Evolutionary conservation across 2,888 invertebrate species (phyloP), one percentile per base, ranked within the genome.

Genomic region (Tetragonisca angustula): DNA sequence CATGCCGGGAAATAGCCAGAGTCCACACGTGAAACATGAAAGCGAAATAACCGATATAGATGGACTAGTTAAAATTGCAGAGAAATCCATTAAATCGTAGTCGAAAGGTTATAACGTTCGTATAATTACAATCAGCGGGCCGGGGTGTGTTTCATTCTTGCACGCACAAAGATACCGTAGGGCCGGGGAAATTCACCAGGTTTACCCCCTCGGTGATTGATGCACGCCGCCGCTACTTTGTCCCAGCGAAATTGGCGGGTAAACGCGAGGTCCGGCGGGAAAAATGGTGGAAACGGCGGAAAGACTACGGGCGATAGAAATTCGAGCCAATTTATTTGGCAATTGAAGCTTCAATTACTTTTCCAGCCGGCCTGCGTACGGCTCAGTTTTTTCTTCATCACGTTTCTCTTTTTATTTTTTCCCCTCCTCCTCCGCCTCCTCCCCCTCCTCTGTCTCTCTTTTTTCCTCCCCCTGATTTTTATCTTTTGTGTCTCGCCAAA

Each of bases 301-400:
- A 69, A 77, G 52, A 52, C 50, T 24, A 43, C 43, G 43, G 24
- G 56, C 74, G 83, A 87, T 90, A 83, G 86, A 92, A 91, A 88
- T 90, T 88, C 89, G 76, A 88, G 84, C 86, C 90, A 88, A 89
- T 91, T 89, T 89, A 88, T 89, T 89, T 85, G 86, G 82, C 91
- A 90, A 92, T 92, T 89, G 89, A 87, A 89, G 90, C 87, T 85
- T 89, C 89, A 89, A 91, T 91, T 89, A 91, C 90, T 90, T 90
- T 86, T 79, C 78, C 79, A 80, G 62, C 52, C 79, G 67, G 67
- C 54, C 32, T 74, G 72, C 76, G 69, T 70, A 83, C 84, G 32
- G 74, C 81, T 76, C 74, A 88, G 78, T 84, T 80, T 82, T 80
- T 86, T 80, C 71, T 85, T 80, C 75, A 24, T 81, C 67, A 75